Percentiles rank a stretch among this genome's conserved stretches.
phyloP scores from a whole-genome alignment of 2,888 invertebrate genomes.

The Drosophila pseudotalamancana region DNA sequence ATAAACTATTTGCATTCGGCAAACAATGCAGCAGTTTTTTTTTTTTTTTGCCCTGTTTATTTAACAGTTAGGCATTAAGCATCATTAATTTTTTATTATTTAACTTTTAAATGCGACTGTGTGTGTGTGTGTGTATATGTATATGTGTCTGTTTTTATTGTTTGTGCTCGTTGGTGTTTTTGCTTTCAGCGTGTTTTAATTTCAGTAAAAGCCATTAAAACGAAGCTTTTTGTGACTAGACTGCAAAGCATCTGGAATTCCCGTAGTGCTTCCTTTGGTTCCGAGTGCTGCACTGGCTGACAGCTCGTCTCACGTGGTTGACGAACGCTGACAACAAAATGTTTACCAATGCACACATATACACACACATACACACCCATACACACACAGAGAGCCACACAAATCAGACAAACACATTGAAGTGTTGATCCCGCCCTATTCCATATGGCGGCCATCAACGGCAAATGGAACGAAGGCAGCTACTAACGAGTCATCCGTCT shows the following conservation, averaged over 20 bases:
- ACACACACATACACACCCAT: conserved; percentile 29
- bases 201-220: conserved; percentile 65
- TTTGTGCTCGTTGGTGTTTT: conserved; percentile 7
- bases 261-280: background rate
- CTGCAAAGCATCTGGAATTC: background rate
- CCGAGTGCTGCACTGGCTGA: conserved; percentile 1
- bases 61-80: conserved; percentile 17
- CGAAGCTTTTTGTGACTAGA: conserved; percentile 13
- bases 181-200: conserved; percentile 47
- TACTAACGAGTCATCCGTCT: conserved; percentile 40
- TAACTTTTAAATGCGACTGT: conserved; percentile 6
- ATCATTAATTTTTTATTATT: conserved; percentile 36
- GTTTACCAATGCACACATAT: conserved; percentile 70
- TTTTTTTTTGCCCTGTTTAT: background rate
- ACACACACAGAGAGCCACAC: conserved; percentile 29
- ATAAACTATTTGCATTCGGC: conserved; percentile 12
- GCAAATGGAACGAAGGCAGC: conserved; percentile 8
- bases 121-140: background rate
- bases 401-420: conserved; percentile 27
- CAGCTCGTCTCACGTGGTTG: conserved; percentile 38
- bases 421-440: conserved; percentile 22
- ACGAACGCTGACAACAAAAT: conserved; percentile 76
- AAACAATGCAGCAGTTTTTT: background rate
- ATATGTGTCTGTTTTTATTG: conserved; percentile 1
- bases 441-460: conserved; percentile 19